Evolutionary conservation across 2,113 vertebrate genomes (phyloP), one percentile per base, ranked within the genome.

Genomic region (Prolemur simus): DNA sequence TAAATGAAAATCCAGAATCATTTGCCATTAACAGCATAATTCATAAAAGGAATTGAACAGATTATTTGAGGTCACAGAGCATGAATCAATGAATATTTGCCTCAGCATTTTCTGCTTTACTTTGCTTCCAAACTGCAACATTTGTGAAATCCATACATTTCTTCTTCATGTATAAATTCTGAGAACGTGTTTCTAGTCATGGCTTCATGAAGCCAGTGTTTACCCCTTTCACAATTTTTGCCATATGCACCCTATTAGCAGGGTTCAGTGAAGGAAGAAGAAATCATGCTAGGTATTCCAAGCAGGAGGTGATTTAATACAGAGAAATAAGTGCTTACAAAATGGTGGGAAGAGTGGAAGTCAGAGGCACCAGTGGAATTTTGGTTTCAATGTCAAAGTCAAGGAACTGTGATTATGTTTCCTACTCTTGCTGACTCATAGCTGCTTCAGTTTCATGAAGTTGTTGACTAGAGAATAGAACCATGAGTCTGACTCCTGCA

Each of bases 61-160:
- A 83, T 89, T 45, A 63, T 89, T 45, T 64, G 76, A 84, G 32
- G 86, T 78, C 47, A 87, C 11, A 86, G 80, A 78, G 25, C n/a
- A 85, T 60, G 23, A 18, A 11, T 37, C 86, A 87, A 68, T 80
- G 49, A 78, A 49, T 66, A 20, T 76, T 90, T 83, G 27, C 45
- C 10, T 92, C 63, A 73, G 47, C 45, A 60, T 39, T 21, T 58
- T 29, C 52, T 64, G 37, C 45, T 92, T 86, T 89, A 63, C 60
- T 86, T 86, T 58, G 54, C 49, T 13, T 95, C 18, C 6, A 37
- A 89, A 15, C 32, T 42, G 23, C 56, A 88, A 39, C 58, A 49
- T 71, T 97, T 95, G n/a, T 66, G 68, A 89, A 95, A 91, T 81
- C 20, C 20, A 88, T 8, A 64, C 15, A 52, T 66, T 87, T 92